Percentiles rank a stretch among this genome's conserved stretches.
Evolutionary conservation across 2,888 invertebrate species (phyloP).

Genomic region (Lissonota sp.): DNA sequence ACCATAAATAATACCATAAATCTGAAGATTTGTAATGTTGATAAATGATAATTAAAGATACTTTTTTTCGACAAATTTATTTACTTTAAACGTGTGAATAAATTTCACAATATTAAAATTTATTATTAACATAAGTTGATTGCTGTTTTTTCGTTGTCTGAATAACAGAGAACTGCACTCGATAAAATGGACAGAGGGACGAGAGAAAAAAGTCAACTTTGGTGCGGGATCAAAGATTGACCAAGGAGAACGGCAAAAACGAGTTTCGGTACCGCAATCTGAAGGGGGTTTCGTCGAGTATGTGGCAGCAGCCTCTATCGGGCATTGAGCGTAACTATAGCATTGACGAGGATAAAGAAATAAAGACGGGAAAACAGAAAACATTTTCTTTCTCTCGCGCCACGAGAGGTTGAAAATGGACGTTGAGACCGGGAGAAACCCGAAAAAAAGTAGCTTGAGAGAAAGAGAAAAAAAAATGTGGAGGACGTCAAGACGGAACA

Average conservation of each 20-base stretch:
- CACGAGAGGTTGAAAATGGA: conserved; percentile 49
- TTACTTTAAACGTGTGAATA: too few species aligned
- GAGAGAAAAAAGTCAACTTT: conserved; percentile 4
- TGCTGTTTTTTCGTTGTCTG: too few species aligned
- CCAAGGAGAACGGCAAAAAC: conserved; percentile 3
- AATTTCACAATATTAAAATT: too few species aligned
- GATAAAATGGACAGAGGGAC: not conserved
- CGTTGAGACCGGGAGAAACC: conserved; percentile 48
- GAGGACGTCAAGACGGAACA: conserved; percentile 43
- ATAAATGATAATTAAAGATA: too few species aligned
- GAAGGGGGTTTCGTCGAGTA: conserved; percentile 27
- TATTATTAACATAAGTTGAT: too few species aligned
- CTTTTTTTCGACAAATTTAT: too few species aligned
- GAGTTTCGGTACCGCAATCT: conserved; percentile 11
- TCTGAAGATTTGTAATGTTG: too few species aligned
- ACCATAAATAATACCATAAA: too few species aligned
- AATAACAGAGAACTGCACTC: not conserved
- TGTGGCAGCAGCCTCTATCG: conserved; percentile 13
- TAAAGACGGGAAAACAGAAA: conserved; percentile 20
- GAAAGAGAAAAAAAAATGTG: conserved; percentile 14
- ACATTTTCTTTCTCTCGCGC: conserved; percentile 26
- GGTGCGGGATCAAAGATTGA: not conserved
- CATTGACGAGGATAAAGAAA: conserved; percentile 58
- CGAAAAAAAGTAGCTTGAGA: not conserved
- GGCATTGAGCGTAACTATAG: conserved; percentile 48